These are phyloP conservation scores for Chrysogorgia sp. DNA, from an alignment of 92 coral and sea anemone species.

Conservation along the genomic window DNA sequence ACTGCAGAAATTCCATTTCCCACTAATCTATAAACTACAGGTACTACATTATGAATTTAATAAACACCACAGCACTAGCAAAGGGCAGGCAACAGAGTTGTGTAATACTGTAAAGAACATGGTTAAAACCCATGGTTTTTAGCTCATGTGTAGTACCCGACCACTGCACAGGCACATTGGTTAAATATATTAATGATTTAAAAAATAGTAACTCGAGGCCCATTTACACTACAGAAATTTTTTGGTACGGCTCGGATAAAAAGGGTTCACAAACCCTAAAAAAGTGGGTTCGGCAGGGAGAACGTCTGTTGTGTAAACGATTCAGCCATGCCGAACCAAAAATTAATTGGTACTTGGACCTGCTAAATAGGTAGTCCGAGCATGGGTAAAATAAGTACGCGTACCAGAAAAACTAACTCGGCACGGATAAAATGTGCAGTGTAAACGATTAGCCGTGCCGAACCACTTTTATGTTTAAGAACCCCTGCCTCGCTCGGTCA, in stretches of 20 bases:
- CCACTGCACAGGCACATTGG: too few relatives aligned
- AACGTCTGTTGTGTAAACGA: slow-evolving; percentile 51
- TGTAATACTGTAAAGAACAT: too few relatives aligned
- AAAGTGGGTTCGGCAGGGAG: background rate
- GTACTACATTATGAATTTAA: too few relatives aligned
- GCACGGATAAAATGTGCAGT: slow-evolving; percentile 56
- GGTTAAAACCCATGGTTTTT: too few relatives aligned
- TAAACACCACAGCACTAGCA: too few relatives aligned
- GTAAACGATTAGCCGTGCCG: slow-evolving; percentile 52
- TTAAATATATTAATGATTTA: too few relatives aligned
- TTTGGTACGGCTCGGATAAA: slow-evolving; percentile 45
- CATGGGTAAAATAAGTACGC: slow-evolving; percentile 41
- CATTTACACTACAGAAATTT: slow-evolving; percentile 37
- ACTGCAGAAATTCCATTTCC: too few relatives aligned
- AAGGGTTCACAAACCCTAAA: too few relatives aligned
- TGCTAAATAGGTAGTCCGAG: slow-evolving; percentile 46
- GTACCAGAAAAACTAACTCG: slow-evolving; percentile 44
- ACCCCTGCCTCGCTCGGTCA: slow-evolving; percentile 43
- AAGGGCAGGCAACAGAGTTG: too few relatives aligned
- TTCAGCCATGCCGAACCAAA: slow-evolving; percentile 56
- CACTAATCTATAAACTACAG: too few relatives aligned
- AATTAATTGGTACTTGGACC: slow-evolving; percentile 58
- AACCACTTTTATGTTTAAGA: slow-evolving; percentile 43
- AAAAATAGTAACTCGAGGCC: background rate
- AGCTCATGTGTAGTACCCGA: too few relatives aligned